Evolutionary conservation across 2,888 invertebrate genomes (phyloP), one percentile per base, ranked within the genome.

Genomic region (Mellilla xanthometata): DNA sequence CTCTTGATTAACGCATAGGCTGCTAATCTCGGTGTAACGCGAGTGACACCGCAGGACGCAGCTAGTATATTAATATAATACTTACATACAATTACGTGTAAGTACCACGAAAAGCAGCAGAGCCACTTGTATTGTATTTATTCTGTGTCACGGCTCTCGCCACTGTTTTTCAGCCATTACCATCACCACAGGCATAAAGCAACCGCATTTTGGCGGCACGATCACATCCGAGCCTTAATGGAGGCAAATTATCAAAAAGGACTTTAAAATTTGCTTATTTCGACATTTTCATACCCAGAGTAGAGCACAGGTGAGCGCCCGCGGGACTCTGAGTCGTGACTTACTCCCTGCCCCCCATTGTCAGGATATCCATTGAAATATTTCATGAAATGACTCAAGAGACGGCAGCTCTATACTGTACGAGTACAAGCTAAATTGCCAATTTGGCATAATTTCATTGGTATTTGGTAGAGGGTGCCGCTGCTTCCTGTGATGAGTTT

Each of bases 281-380:
- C 65, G 59, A 67, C 64, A 72, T 75, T 72, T 78, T 70, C 65
- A 65, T 62, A 65, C 58, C 58, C 49, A 62, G 34, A 9, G 73
- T 33, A 31, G 62, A 65, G 75, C 83, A 79, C 88, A 89, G 88
- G 86, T 89, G 88, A 78, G 62, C 65, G 80, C 81, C 85, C 69
- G 60, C 72, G 65, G 83, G 81, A 76, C 58, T 45, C 33, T 23
- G 50, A 63, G 76, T 88, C 88, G 88, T 88, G 88, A 88, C 87
- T 89, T 87, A 89, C 82, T 72, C 74, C 58, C 57, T 60, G 52
- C 57, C 55, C 56, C 41, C 65, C 59, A 70, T 81, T 81, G 77
- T 76, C 64, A 65, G 68, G 58, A 62, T 58, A 60, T 65, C 68
- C 72, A 72, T 72, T 74, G 72, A 74, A 71, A 73, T 74, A 69